Base-by-base conservation (phyloP, 2,888 invertebrate species). In the Diarsia dahlii region DNA sequence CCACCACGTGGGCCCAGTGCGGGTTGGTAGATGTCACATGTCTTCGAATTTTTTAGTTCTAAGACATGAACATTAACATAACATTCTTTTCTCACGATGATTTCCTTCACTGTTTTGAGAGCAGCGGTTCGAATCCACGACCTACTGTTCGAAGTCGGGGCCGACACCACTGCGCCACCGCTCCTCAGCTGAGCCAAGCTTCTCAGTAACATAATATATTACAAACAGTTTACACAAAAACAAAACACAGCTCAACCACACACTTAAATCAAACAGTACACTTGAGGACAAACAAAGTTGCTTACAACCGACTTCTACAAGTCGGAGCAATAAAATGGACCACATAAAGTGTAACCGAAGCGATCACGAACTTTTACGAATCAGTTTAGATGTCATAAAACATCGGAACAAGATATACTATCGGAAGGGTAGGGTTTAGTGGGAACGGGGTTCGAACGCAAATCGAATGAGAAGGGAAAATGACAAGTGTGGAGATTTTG, bases 321-420 rank as follows among this genome's bases (percentile, higher is more conserved):
- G 79, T 73, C 64, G 13, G 76, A 84, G 82, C 86, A 88, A 88
- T 72, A 85, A 87, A 89, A 81, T 60, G 73, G 77, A 77, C 84
- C 74, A 74, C 76, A 82, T 81, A 82, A 85, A 86, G 74, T 77
- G 68, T 69, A 68, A 45, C 52, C 70, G 71, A 74, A 78, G 78
- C 80, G 78, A 82, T 84, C 76, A 78, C 86, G n/a, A 86, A 80
- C 62, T 84, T 82, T 76, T 71, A 75, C 68, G 80, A 87, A 88
- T 85, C 89, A 84, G 84, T 80, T 86, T 78, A 60, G 70, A 69
- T 81, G 76, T 85, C 84, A 88, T 89, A 88, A 89, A 89, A 84
- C 78, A 82, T 81, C n/a, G 60, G 63, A 74, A 74, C 50, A 76
- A 86, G 80, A 83, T 83, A 71, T 71, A 76, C 50, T 62, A 63